Percentiles rank a stretch among this genome's conserved stretches.
Evolutionary conservation across 2,888 invertebrate genomes (phyloP).

Genomic region (Hydrotaea cyrtoneurina): DNA sequence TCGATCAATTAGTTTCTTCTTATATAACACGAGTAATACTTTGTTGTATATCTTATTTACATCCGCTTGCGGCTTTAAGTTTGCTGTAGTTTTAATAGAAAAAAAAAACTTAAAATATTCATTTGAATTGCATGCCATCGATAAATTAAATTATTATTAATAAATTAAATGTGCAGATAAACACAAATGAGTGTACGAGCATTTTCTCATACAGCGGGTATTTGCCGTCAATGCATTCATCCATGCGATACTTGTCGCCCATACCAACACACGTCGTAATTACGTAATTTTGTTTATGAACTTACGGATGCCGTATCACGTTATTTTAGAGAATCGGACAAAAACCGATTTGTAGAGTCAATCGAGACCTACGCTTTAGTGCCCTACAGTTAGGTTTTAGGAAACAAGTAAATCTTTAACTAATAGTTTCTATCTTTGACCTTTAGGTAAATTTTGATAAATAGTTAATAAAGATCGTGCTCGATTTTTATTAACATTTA

Average conservation of each 20-base stretch:
- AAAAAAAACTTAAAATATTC: no score
- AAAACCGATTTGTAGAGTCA: background rate
- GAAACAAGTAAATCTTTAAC: background rate
- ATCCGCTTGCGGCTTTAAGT: background rate
- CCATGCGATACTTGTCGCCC: conserved; percentile 10
- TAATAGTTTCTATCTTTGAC: no score
- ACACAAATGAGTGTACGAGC: background rate
- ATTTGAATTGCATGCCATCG: conserved; percentile 7
- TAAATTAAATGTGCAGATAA: background rate
- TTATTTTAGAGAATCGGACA: conserved; percentile 26
- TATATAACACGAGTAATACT: no score
- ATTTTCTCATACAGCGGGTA: background rate
- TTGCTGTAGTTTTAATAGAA: no score
- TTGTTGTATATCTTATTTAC: no score
- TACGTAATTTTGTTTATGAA: conserved; percentile 45
- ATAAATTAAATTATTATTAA: conserved; percentile 45
- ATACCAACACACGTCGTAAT: conserved; percentile 47
- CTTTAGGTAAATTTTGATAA: no score
- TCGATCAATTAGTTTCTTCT: no score
- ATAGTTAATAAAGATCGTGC: no score
- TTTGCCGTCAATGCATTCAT: background rate
- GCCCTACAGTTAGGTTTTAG: background rate
- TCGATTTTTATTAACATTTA: no score
- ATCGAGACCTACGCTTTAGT: background rate
- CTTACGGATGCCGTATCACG: conserved; percentile 50